These are phyloP conservation scores for Megaustenia siamemsis DNA, from an alignment of 2,888 invertebrate genomes.

Conservation along the genomic window DNA sequence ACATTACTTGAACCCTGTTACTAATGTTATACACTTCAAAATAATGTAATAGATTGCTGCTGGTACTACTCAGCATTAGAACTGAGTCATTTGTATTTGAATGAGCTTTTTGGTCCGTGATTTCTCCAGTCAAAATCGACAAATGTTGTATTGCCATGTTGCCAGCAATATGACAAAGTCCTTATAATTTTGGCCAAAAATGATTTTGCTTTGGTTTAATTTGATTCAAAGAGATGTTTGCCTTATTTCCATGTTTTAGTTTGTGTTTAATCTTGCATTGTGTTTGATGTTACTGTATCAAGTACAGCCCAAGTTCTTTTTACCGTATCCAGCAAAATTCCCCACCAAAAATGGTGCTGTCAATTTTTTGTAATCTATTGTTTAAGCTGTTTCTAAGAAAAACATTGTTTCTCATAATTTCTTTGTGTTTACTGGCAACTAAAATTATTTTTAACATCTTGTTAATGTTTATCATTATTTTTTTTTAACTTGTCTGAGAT, in stretches of 20 bases:
- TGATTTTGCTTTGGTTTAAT: not conserved
- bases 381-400: not conserved
- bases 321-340: not conserved
- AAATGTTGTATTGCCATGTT: not conserved
- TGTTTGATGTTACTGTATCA: not conserved
- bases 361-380: not conserved
- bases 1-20: not conserved
- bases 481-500: too few relatives aligned
- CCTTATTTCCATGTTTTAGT: not conserved
- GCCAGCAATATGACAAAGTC: not conserved
- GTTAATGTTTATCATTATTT: too few relatives aligned
- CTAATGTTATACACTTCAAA: constrained; percentile 2
- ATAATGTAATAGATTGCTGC: not conserved
- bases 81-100: not conserved
- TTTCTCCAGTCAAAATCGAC: not conserved
- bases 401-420: not conserved
- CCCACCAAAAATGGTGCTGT: constrained; percentile 13
- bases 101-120: not conserved
- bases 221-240: not conserved
- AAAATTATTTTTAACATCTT: too few relatives aligned
- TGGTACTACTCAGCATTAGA: constrained; percentile 11
- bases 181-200: not conserved
- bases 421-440: not conserved
- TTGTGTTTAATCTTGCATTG: not conserved
- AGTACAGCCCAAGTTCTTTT: not conserved